A percentile compares a stretch with the other conserved stretches of the same genome.
These are phyloP conservation scores for Megaceryle torquata DNA, from an alignment of 2,113 vertebrate genomes.

Conservation along the genomic window DNA sequence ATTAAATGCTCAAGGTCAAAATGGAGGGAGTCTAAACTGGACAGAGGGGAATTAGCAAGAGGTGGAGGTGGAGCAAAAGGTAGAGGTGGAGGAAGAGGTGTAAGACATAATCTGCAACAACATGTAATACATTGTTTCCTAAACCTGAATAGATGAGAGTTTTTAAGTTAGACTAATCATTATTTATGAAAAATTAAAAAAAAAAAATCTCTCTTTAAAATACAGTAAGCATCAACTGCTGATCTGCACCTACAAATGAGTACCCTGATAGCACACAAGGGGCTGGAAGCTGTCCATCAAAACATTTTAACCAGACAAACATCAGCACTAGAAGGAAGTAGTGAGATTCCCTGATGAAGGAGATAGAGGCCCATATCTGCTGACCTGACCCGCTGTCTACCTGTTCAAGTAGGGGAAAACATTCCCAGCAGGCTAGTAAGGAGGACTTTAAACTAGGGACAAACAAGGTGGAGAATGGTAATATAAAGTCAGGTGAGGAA, in stretches of 20 bases:
- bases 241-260: not conserved
- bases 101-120: not conserved
- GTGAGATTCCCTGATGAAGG: no score
- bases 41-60: not conserved
- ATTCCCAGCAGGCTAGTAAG: not conserved
- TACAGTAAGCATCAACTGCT: not conserved
- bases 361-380: no score
- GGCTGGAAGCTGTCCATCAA: not conserved
- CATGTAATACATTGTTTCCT: not conserved
- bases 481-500: not conserved
- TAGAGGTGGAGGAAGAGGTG: not conserved
- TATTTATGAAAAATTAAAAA: not conserved
- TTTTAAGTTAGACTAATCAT: not conserved
- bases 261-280: no score
- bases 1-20: not conserved
- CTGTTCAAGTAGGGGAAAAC: not conserved
- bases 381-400: no score
- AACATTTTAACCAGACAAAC: not conserved
- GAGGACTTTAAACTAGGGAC: not conserved
- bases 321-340: no score
- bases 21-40: accelerated
- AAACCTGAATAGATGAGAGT: not conserved
- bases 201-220: not conserved
- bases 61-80: not conserved
- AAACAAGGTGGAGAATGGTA: not conserved